A percentile compares a stretch with the other conserved stretches of the same genome.
Evolutionary conservation across 2,888 invertebrate genomes (phyloP).

Genomic region (Himalopsyche anomala): DNA sequence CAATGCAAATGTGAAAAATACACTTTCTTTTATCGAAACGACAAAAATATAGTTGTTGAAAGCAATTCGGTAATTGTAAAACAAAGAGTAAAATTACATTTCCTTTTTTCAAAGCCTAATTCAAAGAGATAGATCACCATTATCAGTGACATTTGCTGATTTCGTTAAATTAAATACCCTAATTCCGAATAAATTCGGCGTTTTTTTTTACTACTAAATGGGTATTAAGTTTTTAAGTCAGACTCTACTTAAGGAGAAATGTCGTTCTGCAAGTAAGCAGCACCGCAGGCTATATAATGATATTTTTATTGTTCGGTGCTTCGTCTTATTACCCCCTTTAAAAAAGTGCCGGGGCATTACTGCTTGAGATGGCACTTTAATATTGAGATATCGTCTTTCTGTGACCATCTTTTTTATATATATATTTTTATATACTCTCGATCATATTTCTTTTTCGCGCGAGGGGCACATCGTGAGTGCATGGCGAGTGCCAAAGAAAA

Average conservation of each 20-base stretch:
- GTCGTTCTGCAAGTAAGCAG: conserved; percentile 22
- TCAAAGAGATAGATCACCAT: too few species aligned
- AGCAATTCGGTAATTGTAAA: too few species aligned
- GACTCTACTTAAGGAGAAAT: background rate
- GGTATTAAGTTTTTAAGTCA: background rate
- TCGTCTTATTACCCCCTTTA: conserved; percentile 31
- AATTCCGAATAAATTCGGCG: background rate
- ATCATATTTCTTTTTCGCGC: conserved; percentile 2
- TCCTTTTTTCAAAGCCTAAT: too few species aligned
- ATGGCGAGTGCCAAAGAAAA: background rate
- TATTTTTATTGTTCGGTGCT: conserved; percentile 34
- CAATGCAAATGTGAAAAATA: too few species aligned
- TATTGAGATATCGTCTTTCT: conserved; percentile 34
- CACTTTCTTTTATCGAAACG: too few species aligned
- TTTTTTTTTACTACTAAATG: conserved; percentile 27
- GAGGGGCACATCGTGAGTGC: conserved; percentile 6
- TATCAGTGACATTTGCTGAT: background rate
- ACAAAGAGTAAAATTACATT: too few species aligned
- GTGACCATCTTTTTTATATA: conserved; percentile 34
- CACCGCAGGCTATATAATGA: conserved; percentile 21
- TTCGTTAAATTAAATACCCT: background rate
- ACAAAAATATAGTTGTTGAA: too few species aligned
- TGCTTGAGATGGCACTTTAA: conserved; percentile 34
- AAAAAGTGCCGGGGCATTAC: conserved; percentile 32
- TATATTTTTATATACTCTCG: conserved; percentile 30